phyloP scores from a whole-genome alignment of 1,140 invertebrate species.

The Drosophila prosaltans region DNA sequence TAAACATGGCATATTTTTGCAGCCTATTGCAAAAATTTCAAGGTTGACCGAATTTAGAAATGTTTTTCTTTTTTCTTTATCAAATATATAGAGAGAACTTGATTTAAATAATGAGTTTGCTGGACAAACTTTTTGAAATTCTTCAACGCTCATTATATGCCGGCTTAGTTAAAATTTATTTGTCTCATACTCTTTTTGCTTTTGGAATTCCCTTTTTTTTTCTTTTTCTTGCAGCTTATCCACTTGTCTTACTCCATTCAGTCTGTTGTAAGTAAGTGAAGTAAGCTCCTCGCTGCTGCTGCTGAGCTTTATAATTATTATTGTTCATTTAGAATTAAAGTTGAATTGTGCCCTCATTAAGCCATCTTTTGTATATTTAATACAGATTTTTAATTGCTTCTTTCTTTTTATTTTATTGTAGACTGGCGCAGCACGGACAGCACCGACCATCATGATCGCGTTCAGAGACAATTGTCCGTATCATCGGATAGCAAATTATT shows the following conservation, averaged over 20 bases:
- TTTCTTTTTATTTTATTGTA: slow-evolving; percentile 79
- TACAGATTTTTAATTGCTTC: slow-evolving; percentile 21
- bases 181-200: slow-evolving; percentile 21
- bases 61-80: neutral
- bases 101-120: slow-evolving; percentile 46
- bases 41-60: slow-evolving; percentile 40
- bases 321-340: slow-evolving; percentile 67
- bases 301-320: slow-evolving; percentile 5
- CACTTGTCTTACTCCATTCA: slow-evolving; percentile 51
- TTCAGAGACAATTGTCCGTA: slow-evolving; percentile 93
- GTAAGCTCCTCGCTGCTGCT: no score
- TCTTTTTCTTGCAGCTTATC: slow-evolving; percentile 29
- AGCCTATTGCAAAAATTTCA: slow-evolving; percentile 43
- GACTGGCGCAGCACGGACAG: slow-evolving; percentile 90
- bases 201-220: neutral
- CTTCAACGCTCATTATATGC: slow-evolving; percentile 15
- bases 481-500: slow-evolving; percentile 95
- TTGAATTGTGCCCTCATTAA: slow-evolving; percentile 62
- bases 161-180: slow-evolving; percentile 23
- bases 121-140: neutral
- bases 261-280: slow-evolving; percentile 24
- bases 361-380: slow-evolving; percentile 46
- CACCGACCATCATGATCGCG: slow-evolving; percentile 88
- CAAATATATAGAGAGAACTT: slow-evolving; percentile 13
- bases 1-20: slow-evolving; percentile 41